Percentiles rank a stretch among this genome's conserved stretches.
Evolutionary conservation across 2,797 vertebrate genomes (phyloP).

Genomic region (Phataginus tetradactyla): DNA sequence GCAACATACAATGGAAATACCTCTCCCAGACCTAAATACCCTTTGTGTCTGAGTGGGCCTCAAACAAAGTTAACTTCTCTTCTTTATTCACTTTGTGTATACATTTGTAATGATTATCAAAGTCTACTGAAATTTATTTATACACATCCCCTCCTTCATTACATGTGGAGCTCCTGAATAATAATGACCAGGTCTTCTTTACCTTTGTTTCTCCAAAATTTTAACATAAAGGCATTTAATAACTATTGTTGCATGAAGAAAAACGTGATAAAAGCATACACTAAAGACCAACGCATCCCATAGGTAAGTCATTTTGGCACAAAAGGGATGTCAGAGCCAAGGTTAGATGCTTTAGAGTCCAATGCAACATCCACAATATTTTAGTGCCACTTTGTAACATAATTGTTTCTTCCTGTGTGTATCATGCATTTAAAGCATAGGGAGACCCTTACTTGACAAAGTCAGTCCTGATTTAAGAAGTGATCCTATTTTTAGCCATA

Average conservation of each 20-base stretch:
- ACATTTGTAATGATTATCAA: not conserved
- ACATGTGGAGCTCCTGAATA: not conserved
- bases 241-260: not conserved
- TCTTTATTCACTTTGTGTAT: not conserved
- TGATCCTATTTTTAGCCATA: not conserved
- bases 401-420: not conserved
- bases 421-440: not conserved
- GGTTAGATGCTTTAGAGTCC: not conserved
- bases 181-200: not conserved
- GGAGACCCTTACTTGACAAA: not conserved
- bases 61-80: not conserved
- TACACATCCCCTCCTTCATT: fast-evolving
- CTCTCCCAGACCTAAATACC: not conserved
- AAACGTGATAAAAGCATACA: not conserved
- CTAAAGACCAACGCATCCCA: not conserved
- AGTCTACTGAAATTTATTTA: not conserved
- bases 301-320: not conserved
- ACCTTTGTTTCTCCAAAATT: not conserved
- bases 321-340: not conserved
- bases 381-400: not conserved
- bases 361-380: not conserved
- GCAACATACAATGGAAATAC: not conserved
- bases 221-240: not conserved
- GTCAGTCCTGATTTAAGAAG: not conserved
- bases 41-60: not conserved